Conservation (phyloP, 2,113 vertebrate genomes). For the Cairina moschata region DNA sequence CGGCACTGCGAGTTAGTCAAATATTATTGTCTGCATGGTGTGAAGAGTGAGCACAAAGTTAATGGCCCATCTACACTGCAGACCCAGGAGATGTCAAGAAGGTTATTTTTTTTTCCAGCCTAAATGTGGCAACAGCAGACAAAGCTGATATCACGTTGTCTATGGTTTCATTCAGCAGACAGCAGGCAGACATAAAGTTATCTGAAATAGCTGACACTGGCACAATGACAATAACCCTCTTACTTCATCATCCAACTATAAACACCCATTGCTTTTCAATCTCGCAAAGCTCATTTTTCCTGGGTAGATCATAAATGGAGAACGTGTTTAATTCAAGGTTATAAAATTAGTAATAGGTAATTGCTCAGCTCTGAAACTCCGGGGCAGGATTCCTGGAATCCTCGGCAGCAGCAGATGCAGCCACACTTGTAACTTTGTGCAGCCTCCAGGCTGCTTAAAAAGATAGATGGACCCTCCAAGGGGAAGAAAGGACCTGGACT, state of each 20-base stretch:
- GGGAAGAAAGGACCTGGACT: not conserved
- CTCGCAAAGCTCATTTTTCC: not conserved
- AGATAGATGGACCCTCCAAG: not conserved
- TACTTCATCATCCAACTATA: not conserved
- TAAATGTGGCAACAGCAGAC: not conserved
- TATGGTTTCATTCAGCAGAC: not conserved
- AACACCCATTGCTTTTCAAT: rapidly evolving
- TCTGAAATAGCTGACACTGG: not conserved
- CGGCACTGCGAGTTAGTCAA: not conserved
- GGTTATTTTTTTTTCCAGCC: not conserved
- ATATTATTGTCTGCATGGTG: not conserved
- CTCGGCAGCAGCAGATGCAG: not conserved
- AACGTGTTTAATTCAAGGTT: not conserved
- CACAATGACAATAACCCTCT: not conserved
- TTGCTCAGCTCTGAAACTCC: not conserved
- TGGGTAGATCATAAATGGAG: rapidly evolving
- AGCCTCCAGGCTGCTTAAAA: not conserved
- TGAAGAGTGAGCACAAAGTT: not conserved
- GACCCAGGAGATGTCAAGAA: not conserved
- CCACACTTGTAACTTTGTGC: not conserved
- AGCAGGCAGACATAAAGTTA: not conserved
- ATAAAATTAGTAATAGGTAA: not conserved
- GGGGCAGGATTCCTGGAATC: not conserved
- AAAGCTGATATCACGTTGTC: not conserved
- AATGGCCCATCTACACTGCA: not conserved